phyloP scores from a whole-genome alignment of 2,113 vertebrate genomes.

The Trogon surrucura region DNA sequence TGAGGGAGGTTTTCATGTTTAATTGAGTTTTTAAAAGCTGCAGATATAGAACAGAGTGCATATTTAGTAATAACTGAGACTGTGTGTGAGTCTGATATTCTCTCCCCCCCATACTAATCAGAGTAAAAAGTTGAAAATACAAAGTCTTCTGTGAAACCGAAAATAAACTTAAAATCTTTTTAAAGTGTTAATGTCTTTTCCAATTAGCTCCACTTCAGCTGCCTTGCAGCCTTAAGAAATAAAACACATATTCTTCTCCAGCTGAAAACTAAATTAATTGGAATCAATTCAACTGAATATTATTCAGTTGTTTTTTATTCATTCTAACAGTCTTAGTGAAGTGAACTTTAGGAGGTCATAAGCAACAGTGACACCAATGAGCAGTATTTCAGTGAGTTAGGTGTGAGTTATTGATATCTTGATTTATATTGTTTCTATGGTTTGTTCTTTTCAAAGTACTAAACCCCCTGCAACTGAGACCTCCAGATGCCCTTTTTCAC shows the following conservation, averaged over 20 bases:
- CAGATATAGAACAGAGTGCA: neutral
- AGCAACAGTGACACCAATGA: neutral
- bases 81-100: neutral
- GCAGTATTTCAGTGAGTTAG: neutral
- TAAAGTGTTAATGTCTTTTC: accelerated
- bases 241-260: neutral
- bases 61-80: neutral
- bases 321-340: neutral
- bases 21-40: neutral
- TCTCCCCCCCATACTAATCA: accelerated
- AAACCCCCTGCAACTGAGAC: neutral
- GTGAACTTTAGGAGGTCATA: neutral
- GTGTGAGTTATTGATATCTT: neutral
- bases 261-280: neutral
- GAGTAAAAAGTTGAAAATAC: neutral
- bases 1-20: neutral
- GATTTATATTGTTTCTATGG: neutral
- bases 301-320: neutral
- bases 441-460: neutral
- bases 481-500: neutral
- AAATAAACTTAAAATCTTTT: neutral
- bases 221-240: neutral
- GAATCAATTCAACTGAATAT: neutral
- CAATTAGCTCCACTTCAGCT: neutral
- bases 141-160: neutral